Percentiles rank a stretch among this genome's conserved stretches.
Evolutionary conservation across 37 sponge, comb jelly and placozoan genomes (phyloP).

Genomic region (Chondrosia reniformis): DNA sequence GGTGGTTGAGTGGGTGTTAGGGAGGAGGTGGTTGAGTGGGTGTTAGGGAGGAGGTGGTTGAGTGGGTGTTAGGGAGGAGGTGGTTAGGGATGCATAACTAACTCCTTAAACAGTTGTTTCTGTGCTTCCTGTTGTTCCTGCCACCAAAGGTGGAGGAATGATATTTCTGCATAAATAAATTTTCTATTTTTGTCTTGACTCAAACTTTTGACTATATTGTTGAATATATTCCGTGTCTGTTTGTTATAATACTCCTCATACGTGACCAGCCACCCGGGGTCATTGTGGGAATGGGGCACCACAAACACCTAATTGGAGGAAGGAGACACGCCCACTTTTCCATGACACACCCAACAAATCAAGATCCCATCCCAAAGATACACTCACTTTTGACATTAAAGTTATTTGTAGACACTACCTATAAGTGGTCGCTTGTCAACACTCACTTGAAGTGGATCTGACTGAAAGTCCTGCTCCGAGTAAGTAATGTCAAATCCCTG

Average conservation of each 20-base stretch:
- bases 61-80: background rate
- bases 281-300: constrained; percentile 93
- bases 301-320: too few species aligned
- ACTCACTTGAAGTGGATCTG: constrained; percentile 61
- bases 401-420: too few species aligned
- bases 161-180: constrained; percentile 95
- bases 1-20: too few species aligned
- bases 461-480: constrained; percentile 10
- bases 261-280: constrained; percentile 89
- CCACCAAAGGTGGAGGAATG: constrained; percentile 89
- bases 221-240: constrained; percentile 74
- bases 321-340: too few species aligned
- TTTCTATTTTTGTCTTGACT: constrained; percentile 32
- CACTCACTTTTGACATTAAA: too few species aligned
- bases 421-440: too few species aligned
- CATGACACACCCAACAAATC: too few species aligned
- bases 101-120: constrained; percentile 57
- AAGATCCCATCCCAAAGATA: too few species aligned
- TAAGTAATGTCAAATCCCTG: constrained; percentile 84
- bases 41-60: background rate
- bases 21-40: too few species aligned
- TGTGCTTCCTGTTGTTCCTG: constrained; percentile 36
- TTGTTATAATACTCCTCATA: constrained; percentile 70
- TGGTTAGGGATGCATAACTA: background rate
- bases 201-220: constrained; percentile 57